Conservation (phyloP, 1,140 invertebrate species). For the Steinernema khuongi region DNA sequence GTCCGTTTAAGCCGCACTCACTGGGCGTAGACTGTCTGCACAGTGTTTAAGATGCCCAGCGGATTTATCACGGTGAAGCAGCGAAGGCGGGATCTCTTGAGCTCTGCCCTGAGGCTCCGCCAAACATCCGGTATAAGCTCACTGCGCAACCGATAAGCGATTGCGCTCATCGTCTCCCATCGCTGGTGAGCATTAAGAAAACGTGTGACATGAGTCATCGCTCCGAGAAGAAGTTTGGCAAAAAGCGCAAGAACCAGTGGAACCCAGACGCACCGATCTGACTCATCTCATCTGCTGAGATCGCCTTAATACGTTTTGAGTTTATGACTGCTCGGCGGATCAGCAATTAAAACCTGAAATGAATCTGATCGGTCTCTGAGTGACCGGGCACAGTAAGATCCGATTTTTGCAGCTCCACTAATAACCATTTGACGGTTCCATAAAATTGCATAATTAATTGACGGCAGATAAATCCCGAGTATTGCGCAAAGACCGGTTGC, state of each 20-base stretch:
- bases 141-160: slow-evolving; percentile 12
- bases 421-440: too few species aligned
- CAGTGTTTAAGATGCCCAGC: not conserved
- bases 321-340: too few species aligned
- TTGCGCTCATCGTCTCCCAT: not conserved
- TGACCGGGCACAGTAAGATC: too few species aligned
- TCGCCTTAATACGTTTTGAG: not conserved
- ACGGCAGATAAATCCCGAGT: too few species aligned
- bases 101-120: not conserved
- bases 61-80: not conserved
- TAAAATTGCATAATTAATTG: too few species aligned
- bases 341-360: too few species aligned
- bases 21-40: not conserved
- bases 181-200: not conserved
- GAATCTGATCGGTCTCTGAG: too few species aligned
- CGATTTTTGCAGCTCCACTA: too few species aligned
- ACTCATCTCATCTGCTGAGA: not conserved
- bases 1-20: too few species aligned
- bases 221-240: not conserved
- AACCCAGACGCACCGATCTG: not conserved
- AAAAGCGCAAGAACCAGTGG: slow-evolving; percentile 3
- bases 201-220: not conserved
- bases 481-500: too few species aligned
- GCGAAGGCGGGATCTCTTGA: not conserved
- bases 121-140: slow-evolving; percentile 4